These are phyloP conservation scores for Troilus luridus DNA, from an alignment of 2,888 invertebrate species.

Conservation along the genomic window DNA sequence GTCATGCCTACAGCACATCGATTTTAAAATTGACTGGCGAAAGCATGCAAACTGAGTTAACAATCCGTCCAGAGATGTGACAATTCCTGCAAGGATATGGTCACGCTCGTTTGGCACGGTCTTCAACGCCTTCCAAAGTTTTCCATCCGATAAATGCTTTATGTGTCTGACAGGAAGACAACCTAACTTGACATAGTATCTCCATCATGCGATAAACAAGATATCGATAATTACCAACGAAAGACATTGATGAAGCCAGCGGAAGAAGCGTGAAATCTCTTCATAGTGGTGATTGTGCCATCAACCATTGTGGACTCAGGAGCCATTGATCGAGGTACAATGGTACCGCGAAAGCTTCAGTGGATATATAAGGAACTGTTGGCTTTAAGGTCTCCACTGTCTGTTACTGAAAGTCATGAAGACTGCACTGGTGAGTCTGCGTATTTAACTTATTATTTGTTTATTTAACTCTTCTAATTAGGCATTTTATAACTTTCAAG, in stretches of 20 bases:
- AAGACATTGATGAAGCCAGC: conserved; percentile 14
- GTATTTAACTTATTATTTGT: background rate
- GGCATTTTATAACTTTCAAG: background rate
- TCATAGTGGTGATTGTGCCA: background rate
- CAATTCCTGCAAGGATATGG: conserved; percentile 26
- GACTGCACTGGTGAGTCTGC: conserved; percentile 8
- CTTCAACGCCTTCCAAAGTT: background rate
- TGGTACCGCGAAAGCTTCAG: conserved; percentile 16
- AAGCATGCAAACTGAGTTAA: conserved; percentile 12
- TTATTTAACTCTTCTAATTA: background rate
- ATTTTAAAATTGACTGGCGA: background rate
- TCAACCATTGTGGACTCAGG: background rate
- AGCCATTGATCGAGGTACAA: conserved; percentile 25
- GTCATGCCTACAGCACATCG: background rate
- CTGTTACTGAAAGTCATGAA: conserved; percentile 2
- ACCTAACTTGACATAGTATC: background rate
- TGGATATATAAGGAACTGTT: conserved; percentile 34
- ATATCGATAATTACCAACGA: background rate
- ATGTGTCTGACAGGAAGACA: background rate
- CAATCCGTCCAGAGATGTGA: background rate
- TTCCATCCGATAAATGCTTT: background rate
- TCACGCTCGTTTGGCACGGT: background rate
- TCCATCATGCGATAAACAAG: background rate
- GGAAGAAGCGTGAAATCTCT: conserved; percentile 47
- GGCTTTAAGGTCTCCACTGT: background rate